These are phyloP conservation scores for Diaphora mendica DNA, from an alignment of 2,888 invertebrate genomes.

Conservation along the genomic window DNA sequence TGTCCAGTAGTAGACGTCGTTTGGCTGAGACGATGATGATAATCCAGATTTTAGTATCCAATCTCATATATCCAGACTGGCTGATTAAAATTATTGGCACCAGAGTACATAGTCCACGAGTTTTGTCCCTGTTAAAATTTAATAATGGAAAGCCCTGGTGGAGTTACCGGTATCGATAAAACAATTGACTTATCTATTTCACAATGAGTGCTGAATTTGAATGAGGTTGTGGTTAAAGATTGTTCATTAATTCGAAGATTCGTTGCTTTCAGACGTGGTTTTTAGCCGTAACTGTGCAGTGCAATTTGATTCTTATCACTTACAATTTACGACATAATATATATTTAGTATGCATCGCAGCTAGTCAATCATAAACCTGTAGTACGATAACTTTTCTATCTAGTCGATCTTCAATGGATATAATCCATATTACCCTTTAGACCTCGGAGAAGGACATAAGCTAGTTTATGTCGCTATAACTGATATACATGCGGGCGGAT, in stretches of 20 bases:
- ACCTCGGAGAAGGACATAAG: too few species aligned
- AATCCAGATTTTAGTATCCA: too few species aligned
- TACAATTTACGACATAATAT: background rate
- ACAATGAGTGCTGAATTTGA: background rate
- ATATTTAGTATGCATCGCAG: background rate
- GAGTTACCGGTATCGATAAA: background rate
- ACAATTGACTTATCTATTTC: background rate
- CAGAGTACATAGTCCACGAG: background rate
- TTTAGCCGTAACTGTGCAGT: background rate
- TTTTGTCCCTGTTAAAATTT: background rate
- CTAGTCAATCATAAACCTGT: background rate
- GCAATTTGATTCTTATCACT: background rate
- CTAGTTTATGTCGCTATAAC: too few species aligned
- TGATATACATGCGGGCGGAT: too few species aligned
- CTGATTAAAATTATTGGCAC: background rate
- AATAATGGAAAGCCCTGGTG: background rate
- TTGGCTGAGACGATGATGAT: too few species aligned
- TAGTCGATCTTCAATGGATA: background rate
- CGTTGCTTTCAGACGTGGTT: background rate
- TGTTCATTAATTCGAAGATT: background rate
- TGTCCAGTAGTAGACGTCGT: too few species aligned
- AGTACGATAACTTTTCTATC: background rate
- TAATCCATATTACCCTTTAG: too few species aligned
- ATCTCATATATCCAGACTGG: too few species aligned
- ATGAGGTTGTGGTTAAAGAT: background rate